Conservation (phyloP, 1,140 invertebrate species). For the Ctenoplectra terminalis region DNA sequence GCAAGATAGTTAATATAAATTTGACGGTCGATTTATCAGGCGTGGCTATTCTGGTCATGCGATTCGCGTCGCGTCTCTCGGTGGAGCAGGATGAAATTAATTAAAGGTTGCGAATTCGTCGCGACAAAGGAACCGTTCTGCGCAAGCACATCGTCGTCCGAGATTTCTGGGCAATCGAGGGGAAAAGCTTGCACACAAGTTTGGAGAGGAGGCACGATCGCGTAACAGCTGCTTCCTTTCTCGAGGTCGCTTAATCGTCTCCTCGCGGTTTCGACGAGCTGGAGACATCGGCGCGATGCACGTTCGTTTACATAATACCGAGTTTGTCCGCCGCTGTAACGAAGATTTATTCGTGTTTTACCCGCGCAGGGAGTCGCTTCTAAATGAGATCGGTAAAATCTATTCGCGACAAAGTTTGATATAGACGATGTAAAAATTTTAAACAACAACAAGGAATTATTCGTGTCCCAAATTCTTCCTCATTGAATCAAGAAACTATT, state of each 20-base stretch:
- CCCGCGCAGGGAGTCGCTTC: not conserved
- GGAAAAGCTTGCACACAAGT: not conserved
- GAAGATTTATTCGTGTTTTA: not conserved
- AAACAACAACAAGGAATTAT: too few species aligned
- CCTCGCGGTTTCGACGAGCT: not conserved
- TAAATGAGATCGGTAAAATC: not conserved
- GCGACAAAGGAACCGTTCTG: slow-evolving; percentile 3
- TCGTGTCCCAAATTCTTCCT: too few species aligned
- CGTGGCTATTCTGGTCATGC: slow-evolving; percentile 7
- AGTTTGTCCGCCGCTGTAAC: not conserved
- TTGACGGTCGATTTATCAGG: slow-evolving; percentile 25
- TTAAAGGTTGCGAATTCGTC: not conserved
- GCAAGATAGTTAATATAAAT: slow-evolving; percentile 29
- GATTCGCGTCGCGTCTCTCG: slow-evolving; percentile 24
- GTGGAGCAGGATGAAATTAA: not conserved
- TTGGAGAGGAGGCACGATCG: not conserved
- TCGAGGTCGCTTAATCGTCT: slow-evolving; percentile 3
- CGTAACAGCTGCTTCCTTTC: slow-evolving; percentile 11
- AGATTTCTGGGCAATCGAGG: too few species aligned
- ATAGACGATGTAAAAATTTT: too few species aligned
- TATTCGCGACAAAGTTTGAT: too few species aligned
- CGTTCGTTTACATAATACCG: not conserved
- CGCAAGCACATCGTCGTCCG: not conserved
- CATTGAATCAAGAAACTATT: too few species aligned
- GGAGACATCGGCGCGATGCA: not conserved